Base-by-base conservation (phyloP, 2,888 invertebrate species). In the Synanthedon andrenaeformis region DNA sequence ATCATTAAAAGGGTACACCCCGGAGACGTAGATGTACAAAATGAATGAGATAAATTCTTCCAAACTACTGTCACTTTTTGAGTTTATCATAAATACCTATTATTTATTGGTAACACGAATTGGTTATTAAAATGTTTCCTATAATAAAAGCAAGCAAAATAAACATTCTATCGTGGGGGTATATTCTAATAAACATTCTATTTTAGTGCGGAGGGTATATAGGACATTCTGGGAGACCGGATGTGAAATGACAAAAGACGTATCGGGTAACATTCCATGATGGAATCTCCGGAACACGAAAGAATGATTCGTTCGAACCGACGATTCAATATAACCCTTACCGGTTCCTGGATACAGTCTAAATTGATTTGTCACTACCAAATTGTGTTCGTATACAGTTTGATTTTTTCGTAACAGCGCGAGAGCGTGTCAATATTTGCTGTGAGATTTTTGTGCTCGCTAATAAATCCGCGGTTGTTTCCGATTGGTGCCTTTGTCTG, bases 191-290 rank as follows among this genome's bases (percentile, higher is more conserved):
- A 12, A 45, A 45, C 45, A 45, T 13, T 45, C 6, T 45, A 14
- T 14, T n/a, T 45, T 14, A 45, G 45, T 4, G n/a, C 45, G 45
- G 11, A 14, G 45, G 45, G 13, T 35, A 35, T 35, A 35, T 35
- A 35, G 45, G 13, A 8, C 6, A 45, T 45, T 45, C 6, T 14
- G 54, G 11, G 53, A 57, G 60, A 23, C 48, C 70, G 74, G 76
- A 76, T 76, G 73, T 73, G 71, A 70, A 71, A 70, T 72, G 72
- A 74, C 78, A 77, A 78, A 78, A 75, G 74, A 72, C 69, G 68
- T 77, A 74, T 75, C 72, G 68, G 63, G 64, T 71, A 66, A 67
- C 70, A 58, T 57, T 59, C 45, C 51, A 57, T 63, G 64, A 67
- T 65, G 63, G 66, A 67, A 68, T 67, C 60, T 60, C 54, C 55